These are phyloP conservation scores for Volucella inanis DNA, from an alignment of 2,888 invertebrate genomes.

Conservation along the genomic window DNA sequence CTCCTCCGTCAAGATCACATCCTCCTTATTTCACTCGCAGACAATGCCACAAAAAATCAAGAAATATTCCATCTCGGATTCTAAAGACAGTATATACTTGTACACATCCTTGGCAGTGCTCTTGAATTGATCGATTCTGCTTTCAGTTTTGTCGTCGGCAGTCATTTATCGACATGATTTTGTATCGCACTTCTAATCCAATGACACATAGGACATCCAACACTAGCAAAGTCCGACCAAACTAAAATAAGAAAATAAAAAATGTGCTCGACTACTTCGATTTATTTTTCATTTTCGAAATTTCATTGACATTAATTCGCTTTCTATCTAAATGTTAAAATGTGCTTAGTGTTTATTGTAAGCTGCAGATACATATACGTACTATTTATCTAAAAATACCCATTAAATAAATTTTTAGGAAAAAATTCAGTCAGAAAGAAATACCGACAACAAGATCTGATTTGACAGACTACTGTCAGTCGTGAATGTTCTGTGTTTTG, in stretches of 20 bases:
- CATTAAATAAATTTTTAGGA: conserved; percentile 4
- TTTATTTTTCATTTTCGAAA: conserved; percentile 19
- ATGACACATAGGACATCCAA: conserved; percentile 27
- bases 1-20: too few relatives aligned
- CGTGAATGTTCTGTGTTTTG: conserved; percentile 30
- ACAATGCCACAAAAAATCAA: too few relatives aligned
- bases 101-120: conserved; percentile 62
- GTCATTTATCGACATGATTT: neutral
- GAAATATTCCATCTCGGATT: too few relatives aligned
- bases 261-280: neutral
- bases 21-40: too few relatives aligned
- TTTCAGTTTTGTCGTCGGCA: neutral
- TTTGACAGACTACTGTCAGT: conserved; percentile 63
- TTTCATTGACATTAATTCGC: conserved; percentile 67
- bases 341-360: too few relatives aligned
- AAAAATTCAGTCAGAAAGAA: conserved; percentile 5
- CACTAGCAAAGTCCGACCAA: neutral
- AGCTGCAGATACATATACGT: neutral
- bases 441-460: conserved; percentile 37
- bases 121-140: conserved; percentile 51
- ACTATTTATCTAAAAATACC: conserved; percentile 51
- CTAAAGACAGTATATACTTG: too few relatives aligned
- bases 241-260: conserved; percentile 4
- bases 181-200: conserved; percentile 14
- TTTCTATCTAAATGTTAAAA: conserved; percentile 14